Evolutionary conservation across 1,140 invertebrate species (phyloP).

Genomic region (Eriocheir sinensis): DNA sequence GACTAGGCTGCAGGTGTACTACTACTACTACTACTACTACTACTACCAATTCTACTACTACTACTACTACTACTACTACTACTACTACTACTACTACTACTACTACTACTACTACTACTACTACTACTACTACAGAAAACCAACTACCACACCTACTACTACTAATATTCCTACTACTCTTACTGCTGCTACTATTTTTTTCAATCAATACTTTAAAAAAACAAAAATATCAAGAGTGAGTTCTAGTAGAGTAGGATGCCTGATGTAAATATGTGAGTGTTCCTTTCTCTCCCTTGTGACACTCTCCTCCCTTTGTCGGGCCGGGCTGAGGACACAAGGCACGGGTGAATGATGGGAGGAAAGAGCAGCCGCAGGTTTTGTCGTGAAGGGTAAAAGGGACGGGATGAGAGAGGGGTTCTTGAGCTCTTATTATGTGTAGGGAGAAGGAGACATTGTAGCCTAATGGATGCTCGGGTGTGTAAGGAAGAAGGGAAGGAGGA

Average conservation of each 20-base stretch:
- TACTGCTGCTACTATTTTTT: neutral
- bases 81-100: constrained; percentile 24
- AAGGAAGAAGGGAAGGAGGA: neutral
- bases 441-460: neutral
- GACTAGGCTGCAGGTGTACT: too few relatives aligned
- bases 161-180: neutral
- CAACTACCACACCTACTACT: neutral
- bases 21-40: constrained; percentile 18
- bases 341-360: too few relatives aligned
- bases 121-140: neutral
- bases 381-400: neutral
- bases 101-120: constrained; percentile 25
- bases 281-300: neutral
- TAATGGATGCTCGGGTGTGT: neutral
- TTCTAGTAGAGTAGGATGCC: too few relatives aligned
- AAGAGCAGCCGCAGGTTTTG: neutral
- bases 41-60: neutral
- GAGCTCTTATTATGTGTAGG: neutral
- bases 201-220: too few relatives aligned
- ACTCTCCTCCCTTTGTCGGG: neutral
- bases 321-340: too few relatives aligned
- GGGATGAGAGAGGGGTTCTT: neutral
- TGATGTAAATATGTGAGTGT: too few relatives aligned
- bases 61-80: constrained; percentile 24
- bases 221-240: too few relatives aligned